Evolutionary conservation across 2,888 invertebrate genomes (phyloP).

Genomic region (Hyalella azteca): DNA sequence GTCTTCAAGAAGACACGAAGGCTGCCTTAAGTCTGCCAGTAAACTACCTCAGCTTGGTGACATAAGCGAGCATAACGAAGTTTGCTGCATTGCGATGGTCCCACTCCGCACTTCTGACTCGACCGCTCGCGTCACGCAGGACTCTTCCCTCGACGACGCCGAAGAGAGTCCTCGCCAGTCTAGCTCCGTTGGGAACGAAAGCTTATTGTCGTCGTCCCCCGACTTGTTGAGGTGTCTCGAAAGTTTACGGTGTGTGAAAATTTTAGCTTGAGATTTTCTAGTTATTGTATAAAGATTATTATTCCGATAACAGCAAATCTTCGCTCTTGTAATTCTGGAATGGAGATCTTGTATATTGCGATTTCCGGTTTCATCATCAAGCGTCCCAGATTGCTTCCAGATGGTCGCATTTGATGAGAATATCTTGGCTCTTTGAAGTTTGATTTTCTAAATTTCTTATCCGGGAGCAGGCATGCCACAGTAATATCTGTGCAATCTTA

Average conservation of each 20-base stretch:
- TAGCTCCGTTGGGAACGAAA: not conserved
- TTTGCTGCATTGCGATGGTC: not conserved
- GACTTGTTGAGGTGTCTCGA: not conserved
- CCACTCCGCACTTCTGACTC: not conserved
- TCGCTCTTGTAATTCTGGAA: no score
- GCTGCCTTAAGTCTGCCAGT: constrained; percentile 3
- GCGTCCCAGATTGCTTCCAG: no score
- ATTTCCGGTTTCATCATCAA: no score
- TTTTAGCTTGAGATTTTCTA: not conserved
- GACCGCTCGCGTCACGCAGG: not conserved
- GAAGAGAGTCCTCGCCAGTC: not conserved
- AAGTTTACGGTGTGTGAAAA: not conserved
- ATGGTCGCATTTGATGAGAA: no score
- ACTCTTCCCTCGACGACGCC: not conserved
- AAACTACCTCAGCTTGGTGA: not conserved
- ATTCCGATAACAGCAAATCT: no score
- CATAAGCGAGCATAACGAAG: constrained; percentile 1
- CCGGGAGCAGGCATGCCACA: no score
- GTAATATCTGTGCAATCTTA: no score
- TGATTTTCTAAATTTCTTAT: no score
- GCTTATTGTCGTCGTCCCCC: not conserved
- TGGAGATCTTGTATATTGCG: no score
- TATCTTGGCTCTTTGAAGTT: no score
- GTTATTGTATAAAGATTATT: no score
- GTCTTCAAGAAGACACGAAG: not conserved